phyloP scores from a whole-genome alignment of 1,140 invertebrate genomes.

The Halictus rubicundus region DNA sequence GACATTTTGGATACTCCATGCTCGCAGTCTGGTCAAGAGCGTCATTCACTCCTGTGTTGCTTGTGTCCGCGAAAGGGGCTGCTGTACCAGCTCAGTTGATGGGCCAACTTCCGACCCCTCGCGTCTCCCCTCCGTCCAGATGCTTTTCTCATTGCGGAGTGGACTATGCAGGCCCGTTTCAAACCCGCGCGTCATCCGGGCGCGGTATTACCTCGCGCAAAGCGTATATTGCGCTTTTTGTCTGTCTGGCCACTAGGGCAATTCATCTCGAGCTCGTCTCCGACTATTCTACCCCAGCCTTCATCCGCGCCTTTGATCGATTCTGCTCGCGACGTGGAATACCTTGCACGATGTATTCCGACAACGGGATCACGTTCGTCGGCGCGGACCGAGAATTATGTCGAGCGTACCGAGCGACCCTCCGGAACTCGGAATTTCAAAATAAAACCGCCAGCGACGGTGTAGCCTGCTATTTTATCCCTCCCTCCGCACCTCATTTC shows the following conservation, averaged over 20 bases:
- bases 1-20: conserved; percentile 59
- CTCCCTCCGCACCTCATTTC: conserved; percentile 56
- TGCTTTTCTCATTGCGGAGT: conserved; percentile 74
- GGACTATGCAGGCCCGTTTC: conserved; percentile 75
- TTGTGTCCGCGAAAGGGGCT: conserved; percentile 43
- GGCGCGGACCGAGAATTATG: conserved; percentile 55
- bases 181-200: conserved; percentile 58
- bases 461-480: conserved; percentile 4
- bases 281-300: conserved; percentile 53
- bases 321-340: conserved; percentile 54
- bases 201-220: conserved; percentile 43
- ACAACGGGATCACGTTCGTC: conserved; percentile 72
- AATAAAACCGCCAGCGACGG: neutral
- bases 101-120: conserved; percentile 68
- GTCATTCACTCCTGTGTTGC: conserved; percentile 51
- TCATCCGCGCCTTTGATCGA: conserved; percentile 52
- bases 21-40: conserved; percentile 48
- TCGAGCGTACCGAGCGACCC: neutral
- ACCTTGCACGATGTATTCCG: conserved; percentile 57
- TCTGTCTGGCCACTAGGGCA: conserved; percentile 33
- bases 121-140: conserved; percentile 51
- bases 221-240: conserved; percentile 51
- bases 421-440: conserved; percentile 6
- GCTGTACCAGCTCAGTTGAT: conserved; percentile 59
- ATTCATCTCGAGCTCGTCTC: conserved; percentile 27